phyloP scores from a whole-genome alignment of 1,140 invertebrate genomes.

The Hypsibius dujardini region DNA sequence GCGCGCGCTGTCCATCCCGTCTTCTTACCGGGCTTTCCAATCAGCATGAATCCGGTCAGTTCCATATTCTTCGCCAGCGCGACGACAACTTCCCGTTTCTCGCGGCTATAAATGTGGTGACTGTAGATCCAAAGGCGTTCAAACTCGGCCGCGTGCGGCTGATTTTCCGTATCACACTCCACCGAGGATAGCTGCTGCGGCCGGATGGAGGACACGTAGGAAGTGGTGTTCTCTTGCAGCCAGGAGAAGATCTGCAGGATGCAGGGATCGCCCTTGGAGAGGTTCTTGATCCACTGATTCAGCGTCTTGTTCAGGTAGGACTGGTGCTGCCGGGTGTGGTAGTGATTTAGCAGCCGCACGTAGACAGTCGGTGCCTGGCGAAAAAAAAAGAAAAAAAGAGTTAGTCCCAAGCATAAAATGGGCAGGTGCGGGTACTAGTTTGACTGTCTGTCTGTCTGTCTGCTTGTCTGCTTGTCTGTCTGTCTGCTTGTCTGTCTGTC shows the following conservation, averaged over 20 bases:
- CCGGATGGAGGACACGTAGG: conserved; percentile 8
- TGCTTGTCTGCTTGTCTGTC: too few species aligned
- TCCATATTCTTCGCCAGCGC: conserved; percentile 48
- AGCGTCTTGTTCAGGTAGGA: background rate
- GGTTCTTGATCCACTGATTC: background rate
- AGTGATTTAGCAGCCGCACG: conserved; percentile 8
- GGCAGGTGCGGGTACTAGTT: too few species aligned
- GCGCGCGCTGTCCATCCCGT: too few species aligned
- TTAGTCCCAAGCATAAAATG: too few species aligned
- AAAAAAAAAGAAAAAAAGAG: too few species aligned
- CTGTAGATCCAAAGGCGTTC: conserved; percentile 57
- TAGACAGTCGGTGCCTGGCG: background rate
- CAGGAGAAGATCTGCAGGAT: background rate
- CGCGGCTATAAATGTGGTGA: conserved; percentile 71
- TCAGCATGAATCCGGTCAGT: conserved; percentile 58
- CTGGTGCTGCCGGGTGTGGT: background rate
- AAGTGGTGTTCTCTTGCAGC: conserved; percentile 6
- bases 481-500: too few species aligned
- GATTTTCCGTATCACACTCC: background rate
- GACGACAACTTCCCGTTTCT: conserved; percentile 55
- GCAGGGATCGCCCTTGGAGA: conserved; percentile 4
- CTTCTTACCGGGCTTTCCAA: conserved; percentile 55
- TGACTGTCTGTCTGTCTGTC: too few species aligned
- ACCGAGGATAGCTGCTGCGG: conserved; percentile 10
- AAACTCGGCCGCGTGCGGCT: conserved; percentile 23